phyloP scores from a whole-genome alignment of 2,888 invertebrate species.

The Diplolepis rosae region DNA sequence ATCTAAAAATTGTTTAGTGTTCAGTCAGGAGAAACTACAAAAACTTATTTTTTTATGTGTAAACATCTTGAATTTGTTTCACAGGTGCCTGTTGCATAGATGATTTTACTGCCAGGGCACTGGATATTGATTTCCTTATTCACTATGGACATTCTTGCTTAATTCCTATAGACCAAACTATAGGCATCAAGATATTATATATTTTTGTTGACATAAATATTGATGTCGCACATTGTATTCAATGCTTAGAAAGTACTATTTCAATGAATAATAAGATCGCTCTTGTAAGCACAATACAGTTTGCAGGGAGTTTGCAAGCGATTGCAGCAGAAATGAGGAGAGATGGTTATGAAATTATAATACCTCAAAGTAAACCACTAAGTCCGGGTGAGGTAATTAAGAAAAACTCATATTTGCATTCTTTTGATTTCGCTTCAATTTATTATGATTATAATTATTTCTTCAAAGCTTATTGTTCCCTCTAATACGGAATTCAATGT shows the following conservation, averaged over 20 bases:
- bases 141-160: conserved; percentile 99
- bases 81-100: conserved; percentile 96
- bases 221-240: conserved; percentile 93
- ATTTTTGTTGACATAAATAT: conserved; percentile 99
- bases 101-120: conserved; percentile 93
- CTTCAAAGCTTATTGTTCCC: no score
- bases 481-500: no score
- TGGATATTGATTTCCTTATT: conserved; percentile 92
- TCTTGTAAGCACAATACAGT: conserved; percentile 98
- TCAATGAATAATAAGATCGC: conserved; percentile 81
- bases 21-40: no score
- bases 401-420: no score
- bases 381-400: conserved; percentile 89
- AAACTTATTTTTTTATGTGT: conserved; percentile 20
- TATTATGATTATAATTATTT: no score
- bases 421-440: no score
- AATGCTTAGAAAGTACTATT: conserved; percentile 88
- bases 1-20: no score
- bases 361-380: conserved; percentile 95
- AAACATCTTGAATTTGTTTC: no score
- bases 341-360: conserved; percentile 81
- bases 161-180: conserved; percentile 89
- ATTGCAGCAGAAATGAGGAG: conserved; percentile 81
- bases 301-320: conserved; percentile 93
- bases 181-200: conserved; percentile 93